Base-by-base conservation (phyloP, 2,888 invertebrate species). In the Parascotia fuliginaria region DNA sequence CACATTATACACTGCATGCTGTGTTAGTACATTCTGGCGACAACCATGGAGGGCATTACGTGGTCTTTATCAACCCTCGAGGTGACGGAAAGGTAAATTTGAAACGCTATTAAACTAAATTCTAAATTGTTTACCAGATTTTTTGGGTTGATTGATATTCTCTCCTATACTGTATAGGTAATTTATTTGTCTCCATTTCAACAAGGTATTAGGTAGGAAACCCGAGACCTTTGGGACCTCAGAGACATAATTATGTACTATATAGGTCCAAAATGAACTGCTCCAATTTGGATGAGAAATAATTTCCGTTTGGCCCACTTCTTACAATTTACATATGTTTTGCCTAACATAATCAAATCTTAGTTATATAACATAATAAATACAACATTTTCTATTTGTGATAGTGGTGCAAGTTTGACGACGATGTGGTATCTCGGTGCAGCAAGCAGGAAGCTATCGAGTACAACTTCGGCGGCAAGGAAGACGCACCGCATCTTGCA, bases 41-140 rank as follows among this genome's bases (percentile, higher is more conserved):
- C 87, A 99, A 99, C 93, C 98, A 99, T 81, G 99, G 99, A 0
- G 99, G 99, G 0, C 99, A 99, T 87, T 99, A 99, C 86, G 99
- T 99, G 46, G 99, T 99, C 43, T 99, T 98, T 88, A 98, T 99
- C 72, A 99, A 99, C 92, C 99, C 99, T 0, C 96, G 96, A 75
- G 98, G 98, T 16, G 98, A 98, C 79, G 97, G 97, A 57, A 97
- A 96, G 92, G 97, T 97, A 2, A 36, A n/a, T 33, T 7, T 9
- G 0, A 32, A 7, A 32, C 13, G 2, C 6, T 5, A 3, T 19
- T 19, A 19, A 19, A 19, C 2, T 19, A 19, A 7, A 6, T 24
- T 24, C 7, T 24, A 9, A 6, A 24, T 24, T 3, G 24, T 24
- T 6, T 7, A 3, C 3, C 7, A 24, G n/a, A n/a, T n/a, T n/a